Percentiles rank a stretch among this genome's conserved stretches.
These are phyloP conservation scores for Sinelater perroti DNA, from an alignment of 2,888 invertebrate species.

Conservation along the genomic window DNA sequence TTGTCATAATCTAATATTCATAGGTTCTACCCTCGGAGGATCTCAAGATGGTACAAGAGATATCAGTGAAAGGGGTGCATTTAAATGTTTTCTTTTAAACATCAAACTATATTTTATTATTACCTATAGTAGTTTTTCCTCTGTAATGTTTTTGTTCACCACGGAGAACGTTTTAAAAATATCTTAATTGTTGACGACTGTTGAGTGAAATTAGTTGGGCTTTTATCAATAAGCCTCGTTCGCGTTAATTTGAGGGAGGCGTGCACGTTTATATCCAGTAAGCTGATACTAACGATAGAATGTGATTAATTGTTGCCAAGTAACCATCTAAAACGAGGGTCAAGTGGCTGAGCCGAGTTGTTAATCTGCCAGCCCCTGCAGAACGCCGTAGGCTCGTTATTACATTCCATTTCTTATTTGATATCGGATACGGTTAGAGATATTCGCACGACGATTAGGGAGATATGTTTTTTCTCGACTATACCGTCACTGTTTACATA, in stretches of 20 bases:
- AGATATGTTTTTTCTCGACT: too few relatives aligned
- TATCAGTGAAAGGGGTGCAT: slow-evolving; percentile 44
- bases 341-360: slow-evolving; percentile 53
- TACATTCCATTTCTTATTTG: slow-evolving; percentile 48
- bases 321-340: slow-evolving; percentile 57
- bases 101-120: too few relatives aligned
- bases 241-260: slow-evolving; percentile 19
- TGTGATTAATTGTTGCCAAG: slow-evolving; percentile 62
- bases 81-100: slow-evolving; percentile 45
- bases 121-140: too few relatives aligned
- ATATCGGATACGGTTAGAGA: slow-evolving; percentile 38
- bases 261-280: slow-evolving; percentile 44
- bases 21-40: slow-evolving; percentile 42
- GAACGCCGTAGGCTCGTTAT: slow-evolving; percentile 41
- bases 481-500: too few relatives aligned
- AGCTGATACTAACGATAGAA: slow-evolving; percentile 58
- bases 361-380: slow-evolving; percentile 40
- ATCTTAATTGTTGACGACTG: too few relatives aligned
- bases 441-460: slow-evolving; percentile 19
- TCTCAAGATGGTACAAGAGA: slow-evolving; percentile 39
- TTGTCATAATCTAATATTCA: slow-evolving; percentile 47
- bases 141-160: too few relatives aligned
- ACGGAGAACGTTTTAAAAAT: too few relatives aligned
- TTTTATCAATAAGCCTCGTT: too few relatives aligned
- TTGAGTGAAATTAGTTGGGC: too few relatives aligned